phyloP scores from a whole-genome alignment of 2,113 vertebrate species.

The Sorex fumeus region DNA sequence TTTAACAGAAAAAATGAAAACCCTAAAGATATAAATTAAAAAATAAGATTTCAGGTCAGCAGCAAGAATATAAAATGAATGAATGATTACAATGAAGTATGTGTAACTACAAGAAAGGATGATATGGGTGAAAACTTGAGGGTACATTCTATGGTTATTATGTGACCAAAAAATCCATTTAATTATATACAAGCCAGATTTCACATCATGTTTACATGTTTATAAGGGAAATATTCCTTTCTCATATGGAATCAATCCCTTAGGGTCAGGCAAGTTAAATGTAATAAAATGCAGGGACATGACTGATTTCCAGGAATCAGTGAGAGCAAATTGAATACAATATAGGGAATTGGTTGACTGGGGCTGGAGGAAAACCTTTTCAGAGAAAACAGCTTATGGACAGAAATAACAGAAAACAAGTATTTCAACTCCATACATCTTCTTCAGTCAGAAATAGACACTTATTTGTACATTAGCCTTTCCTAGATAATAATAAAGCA shows the following conservation, averaged over 20 bases:
- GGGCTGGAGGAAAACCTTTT: neutral
- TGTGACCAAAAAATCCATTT: neutral
- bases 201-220: neutral
- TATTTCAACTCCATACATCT: neutral
- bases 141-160: neutral
- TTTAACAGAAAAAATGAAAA: neutral
- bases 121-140: neutral
- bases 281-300: neutral
- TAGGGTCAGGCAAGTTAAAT: neutral
- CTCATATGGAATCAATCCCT: neutral
- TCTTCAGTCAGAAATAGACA: neutral
- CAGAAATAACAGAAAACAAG: neutral
- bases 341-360: neutral
- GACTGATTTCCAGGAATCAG: neutral
- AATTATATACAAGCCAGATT: neutral
- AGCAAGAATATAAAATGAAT: no score
- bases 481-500: constrained; percentile 32
- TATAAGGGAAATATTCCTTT: neutral
- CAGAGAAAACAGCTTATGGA: neutral
- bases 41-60: neutral
- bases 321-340: neutral
- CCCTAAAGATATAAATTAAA: neutral
- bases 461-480: neutral
- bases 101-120: neutral
- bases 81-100: no score